Base-by-base conservation (phyloP, 2,888 invertebrate species). In the Chrysopilus asiliformis region DNA sequence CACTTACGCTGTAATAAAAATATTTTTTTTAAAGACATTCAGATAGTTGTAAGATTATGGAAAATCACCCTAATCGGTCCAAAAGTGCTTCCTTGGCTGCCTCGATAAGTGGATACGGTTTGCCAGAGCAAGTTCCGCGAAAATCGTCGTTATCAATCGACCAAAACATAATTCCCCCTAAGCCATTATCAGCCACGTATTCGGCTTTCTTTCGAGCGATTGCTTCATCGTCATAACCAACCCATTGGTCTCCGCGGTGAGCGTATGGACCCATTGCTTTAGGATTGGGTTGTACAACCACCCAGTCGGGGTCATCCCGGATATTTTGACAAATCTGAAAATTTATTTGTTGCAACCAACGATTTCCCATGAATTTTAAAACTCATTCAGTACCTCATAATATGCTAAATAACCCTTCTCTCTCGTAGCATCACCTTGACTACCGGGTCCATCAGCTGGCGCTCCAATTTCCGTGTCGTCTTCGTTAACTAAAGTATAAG, bases 111-210 rank as follows among this genome's bases (percentile, higher is more conserved):
- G 91, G 91, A 65, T 89, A 91, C 0, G 87, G 81, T 54, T 80
- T 79, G 17, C 74, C 80, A 46, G 82, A 82, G 55, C 91, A 91
- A 22, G 72, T 74, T n/a, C 91, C 91, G 31, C 90, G 74, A 68
- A 91, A 93, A 55, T 93, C 91, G 45, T 93, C 91, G 57, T 89
- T 91, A 64, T 91, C 91, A 48, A 93, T 82, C 1, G 90, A 84
- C 60, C 61, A 64, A 44, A 63, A 64, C 63, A 64, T 64, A 50
- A 57, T 50, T 53, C 91, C 91, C 49, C 91, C 91, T 16, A 91
- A 69, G 35, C 77, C 75, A 46, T 83, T 79, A 41, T 86, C 79
- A 20, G 78, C 81, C 2, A 86, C 90, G 54, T 87, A 91, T 49
- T 79, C 74, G 0, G 85, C 79, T 69, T 93, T 90, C 53, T 74